phyloP scores from a whole-genome alignment of 2,113 vertebrate species.

The Scatophagus argus region DNA sequence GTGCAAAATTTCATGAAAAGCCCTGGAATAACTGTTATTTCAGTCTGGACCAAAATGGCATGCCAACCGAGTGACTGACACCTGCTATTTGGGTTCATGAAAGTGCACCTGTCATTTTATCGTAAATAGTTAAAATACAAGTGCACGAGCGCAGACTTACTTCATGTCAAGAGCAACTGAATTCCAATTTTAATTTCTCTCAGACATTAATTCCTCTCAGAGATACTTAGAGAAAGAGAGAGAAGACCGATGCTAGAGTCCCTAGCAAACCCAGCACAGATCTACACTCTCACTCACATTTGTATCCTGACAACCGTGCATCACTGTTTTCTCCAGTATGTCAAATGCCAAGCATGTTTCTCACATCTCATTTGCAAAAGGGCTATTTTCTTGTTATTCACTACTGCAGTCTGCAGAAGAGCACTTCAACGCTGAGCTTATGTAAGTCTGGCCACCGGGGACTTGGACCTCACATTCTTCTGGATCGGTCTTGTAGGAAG shows the following conservation, averaged over 20 bases:
- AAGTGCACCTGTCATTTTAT: not conserved
- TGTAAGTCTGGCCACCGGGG: slow-evolving; percentile 48
- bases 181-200: slow-evolving; percentile 19
- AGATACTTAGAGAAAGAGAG: not conserved
- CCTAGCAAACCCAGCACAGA: slow-evolving; percentile 4
- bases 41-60: not conserved
- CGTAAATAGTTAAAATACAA: not conserved
- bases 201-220: not conserved
- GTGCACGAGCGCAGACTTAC: not conserved
- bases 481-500: slow-evolving; percentile 48
- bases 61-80: not conserved
- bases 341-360: slow-evolving; percentile 49
- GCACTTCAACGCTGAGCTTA: slow-evolving; percentile 25
- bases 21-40: not conserved
- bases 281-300: not conserved
- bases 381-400: slow-evolving; percentile 38
- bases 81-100: not conserved
- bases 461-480: slow-evolving; percentile 58
- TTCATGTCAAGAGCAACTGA: not conserved
- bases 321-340: slow-evolving; percentile 10
- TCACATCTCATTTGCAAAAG: slow-evolving; percentile 35
- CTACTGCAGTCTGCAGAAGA: slow-evolving; percentile 20
- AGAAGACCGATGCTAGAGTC: not conserved
- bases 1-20: not conserved
- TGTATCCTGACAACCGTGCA: not conserved